Evolutionary conservation across 2,888 invertebrate genomes (phyloP), one percentile per base, ranked within the genome.

Genomic region (Acleris holmiana): DNA sequence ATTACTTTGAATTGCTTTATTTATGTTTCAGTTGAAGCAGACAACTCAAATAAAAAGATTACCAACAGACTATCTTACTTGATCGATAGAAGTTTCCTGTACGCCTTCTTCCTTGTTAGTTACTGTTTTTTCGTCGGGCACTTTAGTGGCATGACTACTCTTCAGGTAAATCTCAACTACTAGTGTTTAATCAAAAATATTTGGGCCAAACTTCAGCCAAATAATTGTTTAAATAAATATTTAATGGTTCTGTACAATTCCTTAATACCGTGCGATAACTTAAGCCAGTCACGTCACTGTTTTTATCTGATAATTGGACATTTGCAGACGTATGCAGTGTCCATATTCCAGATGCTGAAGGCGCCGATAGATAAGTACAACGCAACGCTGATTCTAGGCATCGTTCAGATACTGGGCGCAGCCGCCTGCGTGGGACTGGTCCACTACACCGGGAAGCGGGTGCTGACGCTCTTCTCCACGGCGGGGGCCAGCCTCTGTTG

Each of bases 291-390:
- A 10, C 4, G 15, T 25, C 50, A 6, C 6, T 19, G 19, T 17
- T 49, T 59, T 59, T 0, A 44, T 15, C n/a, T 25, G 15, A 3
- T 18, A 4, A 29, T 7, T 44, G 48, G 44, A 23, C 23, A 53
- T 53, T 74, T 75, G 66, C 94, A 95, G 89, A 96, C 95, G 0
- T 96, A 94, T 74, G 95, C 96, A 18, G 96, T 97, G 4, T 94
- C 94, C 68, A 96, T 97, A 74, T 97, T 97, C 76, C 93, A 94
- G 55, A 93, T 94, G 66, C 78, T 97, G 23, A 93, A 95, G 54
- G 94, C 96, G 0, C 96, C 97, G 0, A 94, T 97, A 66, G 94
- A 96, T 76, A 95, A 95, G 76, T 96, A 96, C 84, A 94, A 95
- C 67, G 96, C 96, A 0, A 96, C 97, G 0, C 93, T 96, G 46